Base-by-base conservation (phyloP, 2,888 invertebrate species). In the Trichacis sp. region DNA sequence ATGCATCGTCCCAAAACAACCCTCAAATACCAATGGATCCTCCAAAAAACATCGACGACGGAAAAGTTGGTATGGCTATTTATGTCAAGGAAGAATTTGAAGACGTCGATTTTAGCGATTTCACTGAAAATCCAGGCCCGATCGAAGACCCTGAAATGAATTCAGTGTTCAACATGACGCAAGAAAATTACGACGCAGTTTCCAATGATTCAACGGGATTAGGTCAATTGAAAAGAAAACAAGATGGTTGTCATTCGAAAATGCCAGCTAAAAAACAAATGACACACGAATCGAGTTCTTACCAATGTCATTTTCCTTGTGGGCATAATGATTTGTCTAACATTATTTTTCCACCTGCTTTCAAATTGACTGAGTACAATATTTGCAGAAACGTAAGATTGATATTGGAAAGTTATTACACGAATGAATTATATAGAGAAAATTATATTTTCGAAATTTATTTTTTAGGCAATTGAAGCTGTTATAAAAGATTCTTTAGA, bases 351-450 rank as follows among this genome's bases (percentile, higher is more conserved):
- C n/a, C 24, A 4, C 66, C 50, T 20, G 58, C 66, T 15, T 66
- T 66, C 20, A 66, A 66, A 56, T 19, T 66, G 12, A 48, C 58
- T 9, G 66, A 66, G 38, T 20, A 33, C 20, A 66, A 66, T 38
- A 51, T 66, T 36, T 66, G 66, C 29, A 66, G 62, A 62, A 58
- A 66, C 58, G 66, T 66, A 40, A 59, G 51, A 33, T 18, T 42
- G 3, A 3, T 8, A 24, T 24, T 24, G 24, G 3, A 3, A 24
- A 24, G 8, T 24, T 5, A 24, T 24, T 24, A 8, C 24, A 24
- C 6, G 6, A 14, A 29, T 2, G n/a, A n/a, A n/a, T n/a, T n/a
- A n/a, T n/a, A n/a, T n/a, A n/a, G n/a, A n/a, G n/a, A n/a, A n/a
- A n/a, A n/a, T n/a, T n/a, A n/a, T n/a, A n/a, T n/a, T n/a, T n/a